A percentile compares a stretch with the other conserved stretches of the same genome.
These are phyloP conservation scores for Anagrus nilaparvatae DNA, from an alignment of 1,140 invertebrate species.

Conservation along the genomic window DNA sequence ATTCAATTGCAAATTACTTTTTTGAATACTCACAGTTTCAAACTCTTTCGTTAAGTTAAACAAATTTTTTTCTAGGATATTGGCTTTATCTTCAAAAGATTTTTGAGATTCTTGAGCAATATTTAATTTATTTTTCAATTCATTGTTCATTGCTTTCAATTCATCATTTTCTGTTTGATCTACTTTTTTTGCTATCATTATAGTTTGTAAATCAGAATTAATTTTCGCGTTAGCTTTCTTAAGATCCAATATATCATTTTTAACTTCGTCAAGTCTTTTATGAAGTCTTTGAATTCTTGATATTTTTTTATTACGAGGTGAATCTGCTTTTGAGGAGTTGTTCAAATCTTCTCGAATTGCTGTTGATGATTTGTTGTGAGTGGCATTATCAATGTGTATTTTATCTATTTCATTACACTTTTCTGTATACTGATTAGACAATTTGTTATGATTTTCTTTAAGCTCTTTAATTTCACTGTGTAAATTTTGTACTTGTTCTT, in stretches of 20 bases:
- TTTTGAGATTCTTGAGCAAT: conserved; percentile 3
- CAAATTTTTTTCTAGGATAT: conserved; percentile 22
- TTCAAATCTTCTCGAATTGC: background rate
- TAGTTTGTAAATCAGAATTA: background rate
- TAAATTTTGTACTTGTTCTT: conserved; percentile 21
- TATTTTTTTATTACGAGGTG: background rate
- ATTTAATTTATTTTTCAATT: conserved; percentile 13
- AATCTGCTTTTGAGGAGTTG: conserved; percentile 1
- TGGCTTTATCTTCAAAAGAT: conserved; percentile 11
- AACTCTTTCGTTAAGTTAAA: conserved; percentile 18
- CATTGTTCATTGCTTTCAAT: conserved; percentile 5
- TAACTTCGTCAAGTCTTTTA: conserved; percentile 12
- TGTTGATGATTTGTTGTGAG: background rate
- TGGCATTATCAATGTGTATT: conserved; percentile 7
- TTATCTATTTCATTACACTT: conserved; percentile 25
- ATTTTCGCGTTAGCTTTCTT: background rate
- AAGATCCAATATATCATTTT: conserved; percentile 11
- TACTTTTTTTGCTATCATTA: conserved; percentile 1
- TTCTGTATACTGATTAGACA: conserved; percentile 17
- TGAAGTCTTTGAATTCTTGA: conserved; percentile 12
- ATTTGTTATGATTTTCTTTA: conserved; percentile 16
- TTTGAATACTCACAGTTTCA: conserved; percentile 6
- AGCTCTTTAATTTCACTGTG: conserved; percentile 20
- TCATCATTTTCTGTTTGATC: background rate
- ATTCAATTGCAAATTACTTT: conserved; percentile 11